phyloP scores from a whole-genome alignment of 2,888 invertebrate species.

The Hyposoter dolosus region DNA sequence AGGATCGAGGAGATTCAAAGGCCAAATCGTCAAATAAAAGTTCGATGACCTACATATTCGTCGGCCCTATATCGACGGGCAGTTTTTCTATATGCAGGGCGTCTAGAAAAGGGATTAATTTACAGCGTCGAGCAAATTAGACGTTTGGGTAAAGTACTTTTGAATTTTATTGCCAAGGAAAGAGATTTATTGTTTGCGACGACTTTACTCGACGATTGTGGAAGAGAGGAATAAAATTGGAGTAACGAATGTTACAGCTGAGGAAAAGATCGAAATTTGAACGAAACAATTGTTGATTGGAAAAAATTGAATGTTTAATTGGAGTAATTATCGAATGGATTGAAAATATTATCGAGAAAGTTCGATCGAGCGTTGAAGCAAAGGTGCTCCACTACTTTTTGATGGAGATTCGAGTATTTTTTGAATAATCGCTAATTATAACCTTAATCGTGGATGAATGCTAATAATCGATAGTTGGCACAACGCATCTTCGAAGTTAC shows the following conservation, averaged over 20 bases:
- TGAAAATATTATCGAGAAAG: neutral
- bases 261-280: neutral
- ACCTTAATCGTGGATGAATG: constrained; percentile 1
- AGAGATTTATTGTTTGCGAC: neutral
- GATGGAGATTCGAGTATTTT: neutral
- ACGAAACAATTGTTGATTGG: neutral
- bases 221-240: neutral
- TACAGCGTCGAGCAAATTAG: neutral
- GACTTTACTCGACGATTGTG: neutral
- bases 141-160: neutral
- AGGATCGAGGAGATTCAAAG: neutral
- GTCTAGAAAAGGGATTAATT: neutral
- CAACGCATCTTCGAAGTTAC: constrained; percentile 17
- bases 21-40: neutral
- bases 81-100: neutral
- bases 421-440: neutral
- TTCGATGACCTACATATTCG: neutral
- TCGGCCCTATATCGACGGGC: neutral
- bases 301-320: neutral
- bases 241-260: neutral
- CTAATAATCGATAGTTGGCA: neutral
- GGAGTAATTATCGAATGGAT: neutral
- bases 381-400: neutral
- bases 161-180: neutral
- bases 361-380: neutral